Conservation (phyloP, 2,888 invertebrate species). For the Ariolimax columbianus region DNA sequence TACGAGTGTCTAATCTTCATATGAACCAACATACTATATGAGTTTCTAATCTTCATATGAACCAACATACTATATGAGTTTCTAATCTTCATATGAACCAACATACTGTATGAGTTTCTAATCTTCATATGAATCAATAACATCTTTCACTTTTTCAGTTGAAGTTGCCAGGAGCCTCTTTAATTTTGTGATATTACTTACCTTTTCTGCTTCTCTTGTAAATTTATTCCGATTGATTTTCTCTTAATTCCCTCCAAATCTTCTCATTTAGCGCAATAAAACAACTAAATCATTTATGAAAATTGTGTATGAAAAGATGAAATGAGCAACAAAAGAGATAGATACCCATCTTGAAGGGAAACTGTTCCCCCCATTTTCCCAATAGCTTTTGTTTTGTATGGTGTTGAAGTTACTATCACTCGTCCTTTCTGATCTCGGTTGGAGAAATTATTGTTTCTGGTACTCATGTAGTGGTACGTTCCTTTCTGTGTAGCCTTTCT, state of each 20-base stretch:
- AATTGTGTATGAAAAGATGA: neutral
- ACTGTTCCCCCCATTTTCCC: conserved; percentile 74
- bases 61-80: too few species aligned
- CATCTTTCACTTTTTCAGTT: too few species aligned
- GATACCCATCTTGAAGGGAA: conserved; percentile 65
- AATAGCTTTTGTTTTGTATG: conserved; percentile 60
- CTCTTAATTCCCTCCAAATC: neutral
- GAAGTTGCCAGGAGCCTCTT: too few species aligned
- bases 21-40: too few species aligned
- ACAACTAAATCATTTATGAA: neutral
- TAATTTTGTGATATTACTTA: too few species aligned
- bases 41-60: too few species aligned
- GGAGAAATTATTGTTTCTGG: conserved; percentile 78
- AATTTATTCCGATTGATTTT: too few species aligned
- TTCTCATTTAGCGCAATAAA: neutral
- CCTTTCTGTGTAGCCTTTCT: conserved; percentile 64
- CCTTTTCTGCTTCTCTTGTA: too few species aligned
- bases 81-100: too few species aligned
- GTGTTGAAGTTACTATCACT: conserved; percentile 62
- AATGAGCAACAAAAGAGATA: neutral
- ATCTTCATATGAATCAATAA: too few species aligned
- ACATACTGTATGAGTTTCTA: too few species aligned
- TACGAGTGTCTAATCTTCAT: too few species aligned
- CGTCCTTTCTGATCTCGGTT: conserved; percentile 78
- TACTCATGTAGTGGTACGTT: conserved; percentile 76